A percentile compares a stretch with the other conserved stretches of the same genome.
Conservation (phyloP, 2,888 invertebrate genomes). For the Escarpia spicata region DNA sequence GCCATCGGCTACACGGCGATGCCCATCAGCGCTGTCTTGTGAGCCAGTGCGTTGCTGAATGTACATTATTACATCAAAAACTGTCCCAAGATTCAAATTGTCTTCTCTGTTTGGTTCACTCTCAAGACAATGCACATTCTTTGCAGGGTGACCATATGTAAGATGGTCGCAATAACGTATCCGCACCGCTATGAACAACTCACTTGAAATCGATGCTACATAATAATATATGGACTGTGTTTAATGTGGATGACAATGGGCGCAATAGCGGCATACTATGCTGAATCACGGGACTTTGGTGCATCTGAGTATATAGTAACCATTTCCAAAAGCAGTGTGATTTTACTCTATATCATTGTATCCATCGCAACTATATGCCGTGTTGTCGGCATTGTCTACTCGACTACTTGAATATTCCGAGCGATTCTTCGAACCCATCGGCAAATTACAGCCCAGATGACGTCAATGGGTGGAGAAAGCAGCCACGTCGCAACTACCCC, state of each 20-base stretch:
- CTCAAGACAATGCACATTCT: neutral
- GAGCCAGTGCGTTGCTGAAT: too few relatives aligned
- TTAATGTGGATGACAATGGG: neutral
- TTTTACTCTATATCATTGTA: neutral
- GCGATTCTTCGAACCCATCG: neutral
- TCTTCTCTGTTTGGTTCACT: neutral
- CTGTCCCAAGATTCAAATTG: neutral
- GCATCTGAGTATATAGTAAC: neutral
- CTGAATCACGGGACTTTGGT: neutral
- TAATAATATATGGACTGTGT: neutral
- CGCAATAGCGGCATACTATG: neutral
- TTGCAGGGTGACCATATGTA: too few relatives aligned
- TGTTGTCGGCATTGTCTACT: neutral
- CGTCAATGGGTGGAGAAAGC: neutral
- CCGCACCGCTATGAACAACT: too few relatives aligned
- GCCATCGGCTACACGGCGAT: neutral
- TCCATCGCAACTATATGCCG: neutral
- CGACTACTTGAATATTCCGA: neutral
- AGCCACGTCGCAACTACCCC: neutral
- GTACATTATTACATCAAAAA: too few relatives aligned
- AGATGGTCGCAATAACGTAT: too few relatives aligned
- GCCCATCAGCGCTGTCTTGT: neutral
- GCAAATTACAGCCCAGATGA: neutral
- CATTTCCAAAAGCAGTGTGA: neutral
- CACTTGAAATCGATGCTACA: neutral